Evolutionary conservation across 2,113 vertebrate genomes (phyloP).

Genomic region (Poecile atricapillus): DNA sequence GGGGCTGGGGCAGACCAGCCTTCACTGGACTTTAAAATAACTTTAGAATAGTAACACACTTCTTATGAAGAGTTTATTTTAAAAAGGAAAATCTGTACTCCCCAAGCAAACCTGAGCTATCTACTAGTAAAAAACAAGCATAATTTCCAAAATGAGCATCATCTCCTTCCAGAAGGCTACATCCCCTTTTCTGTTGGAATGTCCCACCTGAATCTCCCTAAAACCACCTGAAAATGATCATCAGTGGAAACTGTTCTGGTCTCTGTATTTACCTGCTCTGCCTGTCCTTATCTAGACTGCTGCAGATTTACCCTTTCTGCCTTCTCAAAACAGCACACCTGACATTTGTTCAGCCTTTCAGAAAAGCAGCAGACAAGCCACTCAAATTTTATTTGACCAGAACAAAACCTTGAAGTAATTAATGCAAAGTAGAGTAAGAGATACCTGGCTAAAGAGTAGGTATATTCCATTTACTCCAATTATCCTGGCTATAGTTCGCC

Average conservation of each 20-base stretch:
- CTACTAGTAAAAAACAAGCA: not conserved
- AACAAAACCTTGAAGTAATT: constrained; percentile 51
- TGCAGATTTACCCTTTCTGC: not conserved
- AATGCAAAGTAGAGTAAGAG: constrained; percentile 33
- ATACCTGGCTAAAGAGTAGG: constrained; percentile 53
- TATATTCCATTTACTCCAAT: constrained; percentile 59
- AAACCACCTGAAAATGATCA: not conserved
- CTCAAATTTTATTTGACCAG: constrained; percentile 38
- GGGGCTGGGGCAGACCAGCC: not conserved
- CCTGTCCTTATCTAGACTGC: not conserved
- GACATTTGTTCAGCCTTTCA: not conserved
- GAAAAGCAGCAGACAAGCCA: not conserved
- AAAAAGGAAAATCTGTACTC: not conserved
- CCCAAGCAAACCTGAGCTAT: not conserved
- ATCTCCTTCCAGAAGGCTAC: not conserved
- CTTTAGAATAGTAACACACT: not conserved
- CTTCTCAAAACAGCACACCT: not conserved
- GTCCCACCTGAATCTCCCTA: not conserved
- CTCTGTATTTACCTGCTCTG: not conserved
- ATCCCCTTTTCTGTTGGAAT: not conserved
- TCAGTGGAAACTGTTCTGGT: not conserved
- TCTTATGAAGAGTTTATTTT: not conserved
- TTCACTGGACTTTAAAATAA: not conserved
- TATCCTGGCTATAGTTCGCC: constrained; percentile 63
- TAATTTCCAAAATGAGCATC: not conserved